These are phyloP conservation scores for Tragopan temminckii DNA, from an alignment of 2,797 vertebrate species.

Conservation along the genomic window DNA sequence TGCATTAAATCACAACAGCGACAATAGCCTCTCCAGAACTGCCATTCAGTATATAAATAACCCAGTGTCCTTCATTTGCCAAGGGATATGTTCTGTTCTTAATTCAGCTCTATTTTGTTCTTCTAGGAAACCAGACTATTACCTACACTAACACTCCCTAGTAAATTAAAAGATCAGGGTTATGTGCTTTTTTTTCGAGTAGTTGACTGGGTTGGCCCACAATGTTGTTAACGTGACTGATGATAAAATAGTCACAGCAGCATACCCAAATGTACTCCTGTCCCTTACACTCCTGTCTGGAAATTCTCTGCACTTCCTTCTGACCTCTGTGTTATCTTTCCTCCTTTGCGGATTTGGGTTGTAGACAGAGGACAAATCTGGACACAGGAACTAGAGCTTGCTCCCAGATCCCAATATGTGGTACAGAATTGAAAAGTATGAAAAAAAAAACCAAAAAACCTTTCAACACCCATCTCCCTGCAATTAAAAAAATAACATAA, in stretches of 20 bases:
- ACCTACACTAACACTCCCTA: neutral
- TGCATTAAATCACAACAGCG: neutral
- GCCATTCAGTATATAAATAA: neutral
- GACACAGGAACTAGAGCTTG: neutral
- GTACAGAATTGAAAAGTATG: neutral
- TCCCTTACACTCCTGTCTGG: neutral
- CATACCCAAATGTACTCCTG: neutral
- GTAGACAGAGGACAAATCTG: neutral
- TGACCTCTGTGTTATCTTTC: neutral
- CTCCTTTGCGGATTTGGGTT: rapidly evolving
- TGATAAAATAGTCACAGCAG: neutral
- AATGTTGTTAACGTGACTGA: neutral
- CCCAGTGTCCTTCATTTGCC: neutral
- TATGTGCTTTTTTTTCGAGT: neutral
- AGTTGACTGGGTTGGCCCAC: neutral
- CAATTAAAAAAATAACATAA: neutral
- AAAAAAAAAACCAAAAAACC: neutral
- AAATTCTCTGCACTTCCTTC: neutral
- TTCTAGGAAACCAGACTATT: neutral
- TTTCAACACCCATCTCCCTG: no score
- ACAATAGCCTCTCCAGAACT: neutral
- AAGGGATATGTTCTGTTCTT: neutral
- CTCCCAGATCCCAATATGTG: neutral
- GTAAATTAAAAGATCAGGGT: neutral
- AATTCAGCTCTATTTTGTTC: neutral